A percentile compares a stretch with the other conserved stretches of the same genome.
These are phyloP conservation scores for Acanthochromis polyacanthus DNA, from an alignment of 2,113 vertebrate species.

Conservation along the genomic window DNA sequence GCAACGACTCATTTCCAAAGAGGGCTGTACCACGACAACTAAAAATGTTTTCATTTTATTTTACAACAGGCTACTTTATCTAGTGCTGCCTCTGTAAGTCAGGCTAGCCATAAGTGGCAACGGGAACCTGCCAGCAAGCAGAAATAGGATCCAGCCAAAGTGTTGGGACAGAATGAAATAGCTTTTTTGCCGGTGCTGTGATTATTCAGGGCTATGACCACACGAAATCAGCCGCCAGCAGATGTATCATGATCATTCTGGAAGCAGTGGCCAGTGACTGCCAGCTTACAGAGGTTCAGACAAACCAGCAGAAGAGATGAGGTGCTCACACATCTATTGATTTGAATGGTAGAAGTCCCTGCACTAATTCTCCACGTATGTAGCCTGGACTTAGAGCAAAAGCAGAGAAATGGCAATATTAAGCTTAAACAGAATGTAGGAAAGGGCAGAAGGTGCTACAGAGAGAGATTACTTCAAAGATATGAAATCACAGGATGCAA, in stretches of 20 bases:
- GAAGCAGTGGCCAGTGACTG: constrained; percentile 39
- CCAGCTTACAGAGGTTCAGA: constrained; percentile 17
- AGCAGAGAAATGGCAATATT: constrained; percentile 31
- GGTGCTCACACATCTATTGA: constrained; percentile 29
- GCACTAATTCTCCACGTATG: constrained; percentile 35
- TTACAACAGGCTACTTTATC: constrained; percentile 19
- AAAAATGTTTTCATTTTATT: constrained; percentile 33
- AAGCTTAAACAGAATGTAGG: constrained; percentile 28
- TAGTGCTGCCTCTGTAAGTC: constrained; percentile 19
- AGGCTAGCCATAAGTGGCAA: constrained; percentile 29
- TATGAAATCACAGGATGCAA: constrained; percentile 15
- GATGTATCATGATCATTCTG: constrained; percentile 51
- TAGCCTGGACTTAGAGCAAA: constrained; percentile 25
- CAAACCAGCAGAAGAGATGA: constrained; percentile 9
- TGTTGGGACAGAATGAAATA: constrained; percentile 38
- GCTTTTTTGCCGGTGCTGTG: constrained; percentile 40
- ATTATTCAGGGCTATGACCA: constrained; percentile 38
- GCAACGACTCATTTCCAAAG: constrained; percentile 6
- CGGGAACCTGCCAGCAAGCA: constrained; percentile 41
- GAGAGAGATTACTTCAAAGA: constrained; percentile 45
- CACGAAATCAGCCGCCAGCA: constrained; percentile 38
- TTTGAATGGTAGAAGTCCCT: constrained; percentile 29
- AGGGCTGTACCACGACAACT: background rate
- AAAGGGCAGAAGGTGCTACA: constrained; percentile 6
- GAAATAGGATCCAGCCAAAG: constrained; percentile 31